These are phyloP conservation scores for Porites australiensis DNA, from an alignment of 64 coral and sea anemone species.

Conservation along the genomic window DNA sequence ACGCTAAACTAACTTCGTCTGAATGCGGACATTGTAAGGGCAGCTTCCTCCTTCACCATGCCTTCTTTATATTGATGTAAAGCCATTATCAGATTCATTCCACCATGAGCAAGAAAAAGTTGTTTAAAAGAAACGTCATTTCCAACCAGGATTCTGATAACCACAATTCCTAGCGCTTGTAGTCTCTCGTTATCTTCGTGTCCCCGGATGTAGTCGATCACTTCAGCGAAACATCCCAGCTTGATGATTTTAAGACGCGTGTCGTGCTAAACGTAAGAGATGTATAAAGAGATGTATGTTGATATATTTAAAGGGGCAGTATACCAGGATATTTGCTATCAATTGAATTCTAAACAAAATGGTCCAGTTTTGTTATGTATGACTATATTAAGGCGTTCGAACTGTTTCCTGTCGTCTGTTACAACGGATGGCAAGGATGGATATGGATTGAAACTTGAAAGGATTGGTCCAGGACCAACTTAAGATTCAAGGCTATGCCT, in stretches of 20 bases:
- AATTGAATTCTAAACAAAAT: too few species aligned
- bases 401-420: too few species aligned
- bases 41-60: conserved; percentile 79
- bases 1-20: conserved; percentile 56
- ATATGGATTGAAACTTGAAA: too few species aligned
- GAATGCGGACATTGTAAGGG: conserved; percentile 42
- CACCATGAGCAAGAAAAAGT: conserved; percentile 85
- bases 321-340: too few species aligned
- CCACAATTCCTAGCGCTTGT: conserved; percentile 76
- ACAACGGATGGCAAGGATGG: too few species aligned
- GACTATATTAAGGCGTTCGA: too few species aligned
- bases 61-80: conserved; percentile 81
- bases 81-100: conserved; percentile 90
- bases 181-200: conserved; percentile 67
- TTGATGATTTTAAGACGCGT: conserved; percentile 80
- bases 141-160: conserved; percentile 70
- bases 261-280: conserved; percentile 41
- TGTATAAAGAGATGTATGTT: neutral
- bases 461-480: too few species aligned
- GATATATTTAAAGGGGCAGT: too few species aligned
- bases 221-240: conserved; percentile 73
- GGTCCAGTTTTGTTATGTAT: too few species aligned
- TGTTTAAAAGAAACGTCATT: conserved; percentile 67
- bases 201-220: conserved; percentile 88
- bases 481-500: too few species aligned